Conservation (phyloP, 2,113 vertebrate genomes). For the Terrapene triunguis region DNA sequence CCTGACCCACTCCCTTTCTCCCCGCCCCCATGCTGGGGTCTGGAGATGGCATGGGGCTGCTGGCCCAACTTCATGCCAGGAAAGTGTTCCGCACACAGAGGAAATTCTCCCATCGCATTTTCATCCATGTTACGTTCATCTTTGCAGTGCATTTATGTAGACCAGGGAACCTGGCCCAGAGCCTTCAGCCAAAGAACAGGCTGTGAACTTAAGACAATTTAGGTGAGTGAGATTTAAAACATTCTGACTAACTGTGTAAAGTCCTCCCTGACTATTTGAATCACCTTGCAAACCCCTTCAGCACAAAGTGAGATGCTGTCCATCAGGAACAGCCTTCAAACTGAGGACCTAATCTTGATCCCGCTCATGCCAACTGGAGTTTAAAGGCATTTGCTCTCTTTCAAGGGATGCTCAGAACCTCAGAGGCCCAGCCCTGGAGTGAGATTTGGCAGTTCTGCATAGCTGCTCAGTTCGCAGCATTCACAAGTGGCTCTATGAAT, state of each 20-base stretch:
- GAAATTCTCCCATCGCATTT: too few relatives aligned
- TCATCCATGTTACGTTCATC: too few relatives aligned
- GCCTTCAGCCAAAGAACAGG: rapidly evolving
- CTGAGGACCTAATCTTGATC: neutral
- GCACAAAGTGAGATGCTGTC: neutral
- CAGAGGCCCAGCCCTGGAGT: too few relatives aligned
- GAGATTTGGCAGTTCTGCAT: neutral
- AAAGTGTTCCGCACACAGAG: too few relatives aligned
- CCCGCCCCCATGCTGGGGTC: too few relatives aligned
- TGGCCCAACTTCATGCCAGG: too few relatives aligned
- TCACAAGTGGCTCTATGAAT: too few relatives aligned
- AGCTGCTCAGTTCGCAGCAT: rapidly evolving
- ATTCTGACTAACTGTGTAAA: neutral
- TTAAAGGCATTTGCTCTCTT: neutral
- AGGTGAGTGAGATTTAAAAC: constrained; percentile 24
- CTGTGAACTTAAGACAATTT: rapidly evolving
- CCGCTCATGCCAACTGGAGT: neutral
- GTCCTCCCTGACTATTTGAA: neutral
- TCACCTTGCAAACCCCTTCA: rapidly evolving
- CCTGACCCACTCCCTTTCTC: too few relatives aligned
- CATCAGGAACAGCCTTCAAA: rapidly evolving
- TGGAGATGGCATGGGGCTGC: too few relatives aligned
- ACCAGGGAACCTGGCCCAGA: neutral
- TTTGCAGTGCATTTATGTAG: too few relatives aligned
- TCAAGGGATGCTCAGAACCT: too few relatives aligned